These are phyloP conservation scores for Eupithecia vulgata DNA, from an alignment of 2,888 invertebrate genomes.

Conservation along the genomic window DNA sequence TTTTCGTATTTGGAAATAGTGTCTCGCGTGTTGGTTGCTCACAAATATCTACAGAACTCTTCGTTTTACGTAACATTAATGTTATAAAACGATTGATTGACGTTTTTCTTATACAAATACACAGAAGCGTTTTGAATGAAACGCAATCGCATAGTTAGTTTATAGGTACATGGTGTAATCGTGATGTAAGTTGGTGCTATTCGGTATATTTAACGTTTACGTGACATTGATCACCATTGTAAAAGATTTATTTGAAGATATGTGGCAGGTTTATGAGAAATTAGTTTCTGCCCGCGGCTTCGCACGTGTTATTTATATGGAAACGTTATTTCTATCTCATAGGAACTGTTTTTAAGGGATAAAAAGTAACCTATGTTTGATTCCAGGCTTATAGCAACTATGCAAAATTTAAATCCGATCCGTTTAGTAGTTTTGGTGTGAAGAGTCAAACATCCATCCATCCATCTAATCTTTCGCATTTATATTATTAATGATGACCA, in stretches of 20 bases:
- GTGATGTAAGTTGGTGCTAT: neutral
- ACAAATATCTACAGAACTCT: slow-evolving; percentile 4
- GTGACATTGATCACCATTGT: neutral
- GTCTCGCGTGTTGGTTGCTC: slow-evolving; percentile 17
- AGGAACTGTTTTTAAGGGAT: too few relatives aligned
- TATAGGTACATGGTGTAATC: neutral
- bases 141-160: neutral
- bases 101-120: slow-evolving; percentile 1
- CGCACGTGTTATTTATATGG: too few relatives aligned
- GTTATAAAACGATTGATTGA: slow-evolving; percentile 16
- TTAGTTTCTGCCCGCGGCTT: too few relatives aligned
- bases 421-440: too few relatives aligned
- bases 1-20: slow-evolving; percentile 21
- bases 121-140: neutral
- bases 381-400: too few relatives aligned
- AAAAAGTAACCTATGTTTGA: too few relatives aligned
- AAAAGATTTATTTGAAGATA: neutral
- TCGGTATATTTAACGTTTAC: neutral
- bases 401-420: too few relatives aligned
- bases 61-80: slow-evolving; percentile 23
- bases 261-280: too few relatives aligned
- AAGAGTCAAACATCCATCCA: too few relatives aligned
- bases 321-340: too few relatives aligned
- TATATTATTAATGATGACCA: too few relatives aligned
- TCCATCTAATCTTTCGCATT: too few relatives aligned